Percentiles rank a stretch among this genome's conserved stretches.
Evolutionary conservation across 2,113 vertebrate genomes (phyloP).

Genomic region (Vulpes vulpes): DNA sequence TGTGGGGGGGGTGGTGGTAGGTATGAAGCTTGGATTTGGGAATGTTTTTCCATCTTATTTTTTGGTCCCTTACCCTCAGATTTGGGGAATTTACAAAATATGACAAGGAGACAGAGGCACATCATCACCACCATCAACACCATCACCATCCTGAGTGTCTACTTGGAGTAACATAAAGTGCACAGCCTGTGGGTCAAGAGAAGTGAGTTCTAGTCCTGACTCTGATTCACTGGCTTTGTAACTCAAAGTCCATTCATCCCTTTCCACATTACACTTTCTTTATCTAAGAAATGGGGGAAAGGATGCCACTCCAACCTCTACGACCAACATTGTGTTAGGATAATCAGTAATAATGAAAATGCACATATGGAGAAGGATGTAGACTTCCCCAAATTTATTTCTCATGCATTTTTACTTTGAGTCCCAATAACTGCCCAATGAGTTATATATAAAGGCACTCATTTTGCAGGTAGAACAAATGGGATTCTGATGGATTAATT

Average conservation of each 20-base stretch:
- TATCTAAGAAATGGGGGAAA: neutral
- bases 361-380: neutral
- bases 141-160: neutral
- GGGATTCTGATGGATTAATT: neutral
- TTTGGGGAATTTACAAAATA: neutral
- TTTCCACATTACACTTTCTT: neutral
- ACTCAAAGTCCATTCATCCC: neutral
- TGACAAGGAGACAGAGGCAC: neutral
- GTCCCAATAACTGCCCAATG: neutral
- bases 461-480: neutral
- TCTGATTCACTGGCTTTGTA: neutral
- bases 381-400: neutral
- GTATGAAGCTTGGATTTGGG: neutral
- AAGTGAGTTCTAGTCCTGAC: neutral
- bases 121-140: no score
- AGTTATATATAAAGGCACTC: neutral
- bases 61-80: neutral
- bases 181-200: neutral
- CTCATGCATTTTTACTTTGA: neutral
- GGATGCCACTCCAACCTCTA: neutral
- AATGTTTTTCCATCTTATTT: neutral
- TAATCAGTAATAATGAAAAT: neutral
- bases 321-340: neutral
- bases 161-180: neutral
- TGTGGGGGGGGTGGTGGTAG: accelerated